phyloP scores from a whole-genome alignment of 2,888 invertebrate species.

The Horisme vitalbata region DNA sequence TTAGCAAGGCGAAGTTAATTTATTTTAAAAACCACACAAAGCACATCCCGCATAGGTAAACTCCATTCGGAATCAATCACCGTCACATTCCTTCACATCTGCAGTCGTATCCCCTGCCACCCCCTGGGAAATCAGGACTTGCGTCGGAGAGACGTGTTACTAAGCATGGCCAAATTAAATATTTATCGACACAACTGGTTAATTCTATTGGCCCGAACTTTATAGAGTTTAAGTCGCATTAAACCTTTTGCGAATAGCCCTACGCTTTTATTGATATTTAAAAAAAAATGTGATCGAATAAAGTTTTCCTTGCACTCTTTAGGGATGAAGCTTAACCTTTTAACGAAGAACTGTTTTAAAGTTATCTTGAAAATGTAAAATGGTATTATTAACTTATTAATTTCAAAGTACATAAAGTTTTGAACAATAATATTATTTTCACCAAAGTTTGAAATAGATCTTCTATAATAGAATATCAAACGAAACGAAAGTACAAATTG shows the following conservation, averaged over 20 bases:
- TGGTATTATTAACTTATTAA: no score
- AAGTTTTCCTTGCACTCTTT: no score
- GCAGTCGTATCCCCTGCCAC: constrained; percentile 17
- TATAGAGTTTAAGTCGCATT: constrained; percentile 5
- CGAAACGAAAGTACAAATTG: no score
- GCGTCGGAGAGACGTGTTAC: constrained; percentile 30
- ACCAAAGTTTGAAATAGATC: no score
- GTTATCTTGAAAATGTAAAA: no score
- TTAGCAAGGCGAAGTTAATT: not conserved
- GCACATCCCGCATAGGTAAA: constrained; percentile 4
- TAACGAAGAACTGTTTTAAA: no score
- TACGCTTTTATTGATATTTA: no score
- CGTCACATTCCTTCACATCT: constrained; percentile 31
- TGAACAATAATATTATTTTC: no score
- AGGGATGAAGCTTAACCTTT: no score
- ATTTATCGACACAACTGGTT: constrained; percentile 31
- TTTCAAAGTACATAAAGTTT: no score
- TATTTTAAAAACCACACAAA: constrained; percentile 6
- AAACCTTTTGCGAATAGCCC: not conserved
- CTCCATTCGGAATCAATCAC: constrained; percentile 34
- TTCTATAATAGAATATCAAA: no score
- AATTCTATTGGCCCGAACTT: constrained; percentile 29
- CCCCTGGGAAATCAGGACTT: constrained; percentile 33
- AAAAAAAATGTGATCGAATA: no score
- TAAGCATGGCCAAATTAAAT: constrained; percentile 37